Evolutionary conservation across 35 echinoderm and acorn worm genomes (phyloP).

Genomic region (Heliocidaris erythrogramma): DNA sequence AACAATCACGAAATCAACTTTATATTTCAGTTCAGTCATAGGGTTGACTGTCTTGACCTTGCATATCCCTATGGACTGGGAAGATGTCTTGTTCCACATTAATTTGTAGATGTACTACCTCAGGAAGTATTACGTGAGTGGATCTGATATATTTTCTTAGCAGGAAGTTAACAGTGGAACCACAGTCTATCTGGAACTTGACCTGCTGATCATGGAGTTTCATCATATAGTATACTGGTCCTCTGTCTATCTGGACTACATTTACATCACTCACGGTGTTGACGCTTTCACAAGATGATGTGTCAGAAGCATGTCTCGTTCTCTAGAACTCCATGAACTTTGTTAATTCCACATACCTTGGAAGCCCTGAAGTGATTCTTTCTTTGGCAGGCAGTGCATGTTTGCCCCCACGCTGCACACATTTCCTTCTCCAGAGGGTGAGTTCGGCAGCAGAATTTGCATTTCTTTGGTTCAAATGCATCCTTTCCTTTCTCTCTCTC

Average conservation of each 20-base stretch:
- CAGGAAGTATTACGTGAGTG: background rate
- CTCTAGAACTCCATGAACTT: too few species aligned
- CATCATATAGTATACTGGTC: constrained; percentile 32
- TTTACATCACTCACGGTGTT: background rate
- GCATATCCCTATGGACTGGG: background rate
- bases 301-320: too few species aligned
- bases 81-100: constrained; percentile 44
- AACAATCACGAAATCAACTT: background rate
- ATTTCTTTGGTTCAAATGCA: constrained; percentile 13
- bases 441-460: constrained; percentile 48
- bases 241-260: background rate
- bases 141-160: background rate
- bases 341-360: too few species aligned
- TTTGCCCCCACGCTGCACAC: constrained; percentile 38
- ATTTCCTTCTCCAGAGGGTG: constrained; percentile 23
- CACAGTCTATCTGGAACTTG: constrained; percentile 54
- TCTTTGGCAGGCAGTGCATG: background rate
- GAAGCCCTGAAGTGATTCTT: constrained; percentile 8
- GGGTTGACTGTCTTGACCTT: background rate
- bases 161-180: constrained; percentile 45
- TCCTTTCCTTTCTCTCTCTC: too few species aligned
- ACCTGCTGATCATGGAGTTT: background rate
- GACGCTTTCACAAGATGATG: background rate
- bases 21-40: background rate
- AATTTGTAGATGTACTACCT: background rate